phyloP scores from a whole-genome alignment of 2,797 vertebrate species.

The Gambelia wislizenii region DNA sequence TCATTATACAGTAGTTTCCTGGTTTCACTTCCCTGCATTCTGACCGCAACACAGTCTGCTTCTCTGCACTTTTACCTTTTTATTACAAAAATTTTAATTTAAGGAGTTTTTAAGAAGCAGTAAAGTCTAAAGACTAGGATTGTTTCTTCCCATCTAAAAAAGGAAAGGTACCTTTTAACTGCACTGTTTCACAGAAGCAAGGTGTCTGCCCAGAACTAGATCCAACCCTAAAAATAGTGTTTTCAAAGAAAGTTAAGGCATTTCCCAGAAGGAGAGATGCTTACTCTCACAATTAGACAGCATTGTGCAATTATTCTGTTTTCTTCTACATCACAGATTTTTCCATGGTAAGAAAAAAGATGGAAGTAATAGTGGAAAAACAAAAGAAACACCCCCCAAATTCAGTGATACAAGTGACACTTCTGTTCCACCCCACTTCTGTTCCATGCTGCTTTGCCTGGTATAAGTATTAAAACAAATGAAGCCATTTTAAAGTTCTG shows the following conservation, averaged over 20 bases:
- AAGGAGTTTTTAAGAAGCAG: not conserved
- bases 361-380: not conserved
- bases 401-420: not conserved
- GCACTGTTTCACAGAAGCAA: not conserved
- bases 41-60: not conserved
- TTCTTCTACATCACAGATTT: not conserved
- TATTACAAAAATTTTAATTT: no score
- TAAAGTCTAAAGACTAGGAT: not conserved
- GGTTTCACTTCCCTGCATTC: not conserved
- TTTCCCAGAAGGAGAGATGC: not conserved
- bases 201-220: not conserved
- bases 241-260: not conserved
- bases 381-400: not conserved
- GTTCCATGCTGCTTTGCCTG: not conserved
- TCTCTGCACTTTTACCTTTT: not conserved
- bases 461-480: not conserved
- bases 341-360: not conserved
- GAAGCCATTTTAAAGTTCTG: not conserved
- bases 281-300: not conserved
- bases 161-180: not conserved
- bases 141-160: not conserved
- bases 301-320: not conserved
- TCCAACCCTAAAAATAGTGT: not conserved
- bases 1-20: not conserved
- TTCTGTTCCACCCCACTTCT: no score